Evolutionary conservation across 2,797 vertebrate genomes (phyloP), one percentile per base, ranked within the genome.

Genomic region (Phoxinus dragarum): DNA sequence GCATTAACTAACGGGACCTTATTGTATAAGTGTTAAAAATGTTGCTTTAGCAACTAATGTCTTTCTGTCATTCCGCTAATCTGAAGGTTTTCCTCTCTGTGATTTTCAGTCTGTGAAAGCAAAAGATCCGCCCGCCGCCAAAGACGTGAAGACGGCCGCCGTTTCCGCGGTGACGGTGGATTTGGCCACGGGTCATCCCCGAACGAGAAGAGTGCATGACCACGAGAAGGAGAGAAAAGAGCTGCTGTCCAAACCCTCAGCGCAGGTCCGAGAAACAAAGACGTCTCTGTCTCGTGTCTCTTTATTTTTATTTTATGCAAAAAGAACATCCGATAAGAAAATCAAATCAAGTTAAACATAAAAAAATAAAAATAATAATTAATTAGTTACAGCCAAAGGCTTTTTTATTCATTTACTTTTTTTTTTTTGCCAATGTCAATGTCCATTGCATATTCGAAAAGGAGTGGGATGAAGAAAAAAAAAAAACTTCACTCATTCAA

Each of bases 171-270:
- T 80, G 6, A 72, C 91, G 1, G 89, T 88, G 1, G 97, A 97
- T 34, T 86, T 93, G 0, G 90, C 90, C 93, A 1, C 93, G 87
- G 83, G 92, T 91, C 76, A 83, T 82, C 91, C 93, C 77, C 94
- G 97, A 89, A 97, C 98, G 89, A 96, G 94, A 88, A 96, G 96
- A 21, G 90, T 96, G 61, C 96, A 98, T 90, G 97, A 98, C 16
- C 97, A 98, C 0, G 98, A 98, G 91, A 99, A 98, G 82, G 97
- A 99, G 88, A 95, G 98, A 88, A 98, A 96, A 89, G 98, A 99
- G 84, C 96, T 99, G 59, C 93, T 99, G 80, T 97, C 95, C 0
- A 98, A 97, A 90, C 94, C 94, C 6, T 81, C 92, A 5, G 74
- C 88, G 82, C 97, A 98, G 97, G 97, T 99, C 80, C 5, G 34